Evolutionary conservation across 2,797 vertebrate genomes (phyloP).

Genomic region (Euphonia xanthogaster): DNA sequence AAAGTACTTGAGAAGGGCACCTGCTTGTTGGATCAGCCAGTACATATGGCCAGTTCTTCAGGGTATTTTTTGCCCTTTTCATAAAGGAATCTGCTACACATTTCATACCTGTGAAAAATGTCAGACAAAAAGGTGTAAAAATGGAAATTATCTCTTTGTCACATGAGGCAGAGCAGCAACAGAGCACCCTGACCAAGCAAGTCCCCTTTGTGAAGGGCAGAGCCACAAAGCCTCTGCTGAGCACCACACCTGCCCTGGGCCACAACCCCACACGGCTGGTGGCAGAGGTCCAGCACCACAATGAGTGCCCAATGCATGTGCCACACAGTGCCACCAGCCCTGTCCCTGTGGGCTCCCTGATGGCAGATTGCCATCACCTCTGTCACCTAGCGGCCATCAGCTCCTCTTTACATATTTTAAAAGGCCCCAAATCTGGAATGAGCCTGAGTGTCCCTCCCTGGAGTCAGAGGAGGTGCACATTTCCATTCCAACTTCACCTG

Average conservation of each 20-base stretch:
- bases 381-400: background rate
- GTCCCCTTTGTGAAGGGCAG: background rate
- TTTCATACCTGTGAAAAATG: fast-evolving
- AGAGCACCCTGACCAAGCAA: background rate
- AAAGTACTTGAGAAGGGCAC: background rate
- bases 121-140: background rate
- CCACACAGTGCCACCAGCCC: background rate
- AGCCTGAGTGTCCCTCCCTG: fast-evolving
- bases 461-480: background rate
- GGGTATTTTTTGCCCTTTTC: background rate
- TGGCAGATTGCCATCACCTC: fast-evolving
- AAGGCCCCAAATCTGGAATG: background rate
- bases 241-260: background rate
- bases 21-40: background rate
- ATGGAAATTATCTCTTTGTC: background rate
- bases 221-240: background rate
- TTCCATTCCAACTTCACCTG: background rate
- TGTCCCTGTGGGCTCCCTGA: background rate
- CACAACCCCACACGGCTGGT: fast-evolving
- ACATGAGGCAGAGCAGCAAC: background rate
- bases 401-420: background rate
- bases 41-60: background rate
- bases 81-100: background rate
- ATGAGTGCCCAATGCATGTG: fast-evolving
- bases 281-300: background rate